These are phyloP conservation scores for Pteruthius melanotis DNA, from an alignment of 2,113 vertebrate genomes.

Conservation along the genomic window DNA sequence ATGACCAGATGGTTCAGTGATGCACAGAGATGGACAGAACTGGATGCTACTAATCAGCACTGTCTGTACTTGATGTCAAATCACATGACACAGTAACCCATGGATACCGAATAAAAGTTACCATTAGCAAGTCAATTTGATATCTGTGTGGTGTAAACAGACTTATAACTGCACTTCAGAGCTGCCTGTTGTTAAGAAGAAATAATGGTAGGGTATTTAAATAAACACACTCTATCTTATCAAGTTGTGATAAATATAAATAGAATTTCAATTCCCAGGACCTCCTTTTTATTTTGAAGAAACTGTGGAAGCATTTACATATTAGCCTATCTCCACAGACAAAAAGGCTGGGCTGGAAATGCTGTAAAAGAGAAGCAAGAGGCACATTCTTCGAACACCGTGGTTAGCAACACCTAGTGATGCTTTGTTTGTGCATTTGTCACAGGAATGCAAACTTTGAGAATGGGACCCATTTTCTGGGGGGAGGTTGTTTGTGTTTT, in stretches of 20 bases:
- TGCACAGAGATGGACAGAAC: constrained; percentile 99
- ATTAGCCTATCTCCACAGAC: constrained; percentile 27
- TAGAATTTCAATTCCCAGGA: constrained; percentile 54
- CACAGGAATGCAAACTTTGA: background rate
- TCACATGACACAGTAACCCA: constrained; percentile 99
- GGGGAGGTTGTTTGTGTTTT: background rate
- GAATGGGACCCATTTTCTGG: background rate
- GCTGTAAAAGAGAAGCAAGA: background rate
- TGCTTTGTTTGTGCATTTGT: background rate
- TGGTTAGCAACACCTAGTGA: background rate
- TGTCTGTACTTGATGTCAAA: constrained; percentile 99
- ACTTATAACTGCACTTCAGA: constrained; percentile 81
- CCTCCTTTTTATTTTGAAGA: constrained; percentile 37
- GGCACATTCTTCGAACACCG: background rate
- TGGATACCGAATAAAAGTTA: constrained; percentile 99
- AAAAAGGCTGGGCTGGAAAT: constrained; percentile 21
- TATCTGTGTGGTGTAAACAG: constrained; percentile 97
- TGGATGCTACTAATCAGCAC: constrained; percentile 99
- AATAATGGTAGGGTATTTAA: constrained; percentile 72
- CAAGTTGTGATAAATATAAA: constrained; percentile 69
- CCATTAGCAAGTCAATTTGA: constrained; percentile 99
- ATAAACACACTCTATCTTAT: constrained; percentile 61
- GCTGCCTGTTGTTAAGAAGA: constrained; percentile 75
- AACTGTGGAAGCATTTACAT: constrained; percentile 6
- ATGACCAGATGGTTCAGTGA: constrained; percentile 99